Conservation (phyloP, 2,888 invertebrate genomes). For the Creontiades dilutus region DNA sequence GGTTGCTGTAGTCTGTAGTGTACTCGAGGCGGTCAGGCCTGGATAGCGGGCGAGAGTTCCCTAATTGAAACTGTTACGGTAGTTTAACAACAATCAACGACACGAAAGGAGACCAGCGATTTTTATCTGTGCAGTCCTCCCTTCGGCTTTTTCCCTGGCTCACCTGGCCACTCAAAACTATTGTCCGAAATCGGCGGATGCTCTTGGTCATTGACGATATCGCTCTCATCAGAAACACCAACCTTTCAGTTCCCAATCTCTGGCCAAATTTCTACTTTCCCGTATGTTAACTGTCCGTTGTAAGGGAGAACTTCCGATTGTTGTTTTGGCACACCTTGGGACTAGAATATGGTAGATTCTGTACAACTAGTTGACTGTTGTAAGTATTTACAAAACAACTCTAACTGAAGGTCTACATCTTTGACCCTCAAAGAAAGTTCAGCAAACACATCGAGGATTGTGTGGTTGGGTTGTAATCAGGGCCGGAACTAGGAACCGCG, state of each 20-base stretch:
- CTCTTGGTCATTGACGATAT: conserved; percentile 1
- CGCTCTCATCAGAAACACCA: not conserved
- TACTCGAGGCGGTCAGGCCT: not conserved
- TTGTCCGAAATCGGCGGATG: conserved; percentile 26
- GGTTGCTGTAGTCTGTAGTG: not conserved
- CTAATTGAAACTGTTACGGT: conserved; percentile 68
- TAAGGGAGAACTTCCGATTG: too few species aligned
- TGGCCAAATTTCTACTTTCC: not conserved
- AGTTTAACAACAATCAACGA: conserved; percentile 66
- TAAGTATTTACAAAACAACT: too few species aligned
- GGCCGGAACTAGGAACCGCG: too few species aligned
- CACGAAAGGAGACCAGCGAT: conserved; percentile 56
- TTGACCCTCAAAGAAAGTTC: too few species aligned
- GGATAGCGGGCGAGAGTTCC: not conserved
- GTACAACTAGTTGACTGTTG: too few species aligned
- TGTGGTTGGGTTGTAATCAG: too few species aligned
- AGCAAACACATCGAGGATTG: too few species aligned
- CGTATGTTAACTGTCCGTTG: too few species aligned
- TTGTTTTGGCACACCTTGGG: too few species aligned
- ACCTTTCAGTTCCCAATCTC: not conserved
- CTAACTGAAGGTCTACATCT: too few species aligned
- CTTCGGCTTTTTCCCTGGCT: not conserved
- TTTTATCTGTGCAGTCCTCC: conserved; percentile 42
- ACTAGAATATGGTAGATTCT: too few species aligned
- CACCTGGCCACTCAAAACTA: not conserved